Conservation (phyloP, 2,113 vertebrate species). For the Hystrix brachyura region DNA sequence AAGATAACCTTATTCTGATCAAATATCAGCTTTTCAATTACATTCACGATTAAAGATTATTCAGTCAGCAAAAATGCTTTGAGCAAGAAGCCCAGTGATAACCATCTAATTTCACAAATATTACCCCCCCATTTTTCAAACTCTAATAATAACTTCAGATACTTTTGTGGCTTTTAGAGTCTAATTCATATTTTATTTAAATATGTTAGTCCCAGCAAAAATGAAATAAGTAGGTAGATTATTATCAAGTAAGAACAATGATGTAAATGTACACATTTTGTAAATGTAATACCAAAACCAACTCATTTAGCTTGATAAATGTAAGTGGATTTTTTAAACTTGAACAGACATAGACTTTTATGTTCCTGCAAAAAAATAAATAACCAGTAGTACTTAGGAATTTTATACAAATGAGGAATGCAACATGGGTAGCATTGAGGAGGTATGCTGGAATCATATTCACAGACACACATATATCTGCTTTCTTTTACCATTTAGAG, state of each 20-base stretch:
- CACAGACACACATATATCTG: background rate
- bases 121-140: background rate
- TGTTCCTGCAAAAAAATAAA: background rate
- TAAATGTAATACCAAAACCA: background rate
- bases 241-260: constrained; percentile 1
- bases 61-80: background rate
- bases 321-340: background rate
- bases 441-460: constrained; percentile 1
- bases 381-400: background rate
- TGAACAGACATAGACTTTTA: background rate
- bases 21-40: constrained; percentile 29
- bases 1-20: background rate
- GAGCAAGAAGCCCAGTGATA: constrained; percentile 27
- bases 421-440: background rate
- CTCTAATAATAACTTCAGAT: constrained; percentile 47
- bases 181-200: constrained; percentile 56
- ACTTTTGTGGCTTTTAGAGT: background rate
- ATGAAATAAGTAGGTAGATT: background rate
- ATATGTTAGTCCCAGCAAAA: constrained; percentile 33
- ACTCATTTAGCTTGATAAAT: constrained; percentile 42
- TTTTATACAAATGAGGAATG: constrained; percentile 17
- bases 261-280: constrained; percentile 7
- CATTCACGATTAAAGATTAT: constrained; percentile 14
- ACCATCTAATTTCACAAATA: constrained; percentile 59
- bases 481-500: constrained; percentile 27